Percentiles rank a stretch among this genome's conserved stretches.
Conservation (phyloP, 2,888 invertebrate species). For the Danaus chrysippus region DNA sequence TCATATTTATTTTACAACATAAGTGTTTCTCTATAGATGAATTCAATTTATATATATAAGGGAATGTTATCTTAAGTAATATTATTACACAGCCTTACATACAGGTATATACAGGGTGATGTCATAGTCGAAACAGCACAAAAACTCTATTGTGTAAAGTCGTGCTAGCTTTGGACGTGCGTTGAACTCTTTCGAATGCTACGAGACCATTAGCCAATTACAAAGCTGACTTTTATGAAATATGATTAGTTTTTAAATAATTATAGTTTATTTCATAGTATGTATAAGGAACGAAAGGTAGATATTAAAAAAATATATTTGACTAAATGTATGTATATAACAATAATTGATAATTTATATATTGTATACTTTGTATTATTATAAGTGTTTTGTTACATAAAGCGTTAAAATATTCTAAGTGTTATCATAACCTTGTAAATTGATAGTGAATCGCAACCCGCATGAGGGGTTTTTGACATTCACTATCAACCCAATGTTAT, state of each 20-base stretch:
- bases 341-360: no score
- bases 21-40: no score
- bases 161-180: slow-evolving; percentile 71
- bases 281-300: no score
- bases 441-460: slow-evolving; percentile 50
- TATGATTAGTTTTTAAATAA: neutral
- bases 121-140: slow-evolving; percentile 73
- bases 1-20: no score
- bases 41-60: neutral
- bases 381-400: neutral
- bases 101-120: slow-evolving; percentile 48
- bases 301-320: no score
- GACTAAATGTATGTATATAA: no score
- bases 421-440: slow-evolving; percentile 15
- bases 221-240: slow-evolving; percentile 45
- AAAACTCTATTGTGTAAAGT: slow-evolving; percentile 74
- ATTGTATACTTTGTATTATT: no score
- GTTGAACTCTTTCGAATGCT: slow-evolving; percentile 73
- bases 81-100: slow-evolving; percentile 19
- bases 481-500: slow-evolving; percentile 16
- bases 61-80: slow-evolving; percentile 10
- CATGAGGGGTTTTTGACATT: slow-evolving; percentile 57
- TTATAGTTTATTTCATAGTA: neutral
- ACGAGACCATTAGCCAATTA: slow-evolving; percentile 70
- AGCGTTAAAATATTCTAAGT: neutral